These are phyloP conservation scores for Zeuzera pyrina DNA, from an alignment of 2,888 invertebrate genomes.

Conservation along the genomic window DNA sequence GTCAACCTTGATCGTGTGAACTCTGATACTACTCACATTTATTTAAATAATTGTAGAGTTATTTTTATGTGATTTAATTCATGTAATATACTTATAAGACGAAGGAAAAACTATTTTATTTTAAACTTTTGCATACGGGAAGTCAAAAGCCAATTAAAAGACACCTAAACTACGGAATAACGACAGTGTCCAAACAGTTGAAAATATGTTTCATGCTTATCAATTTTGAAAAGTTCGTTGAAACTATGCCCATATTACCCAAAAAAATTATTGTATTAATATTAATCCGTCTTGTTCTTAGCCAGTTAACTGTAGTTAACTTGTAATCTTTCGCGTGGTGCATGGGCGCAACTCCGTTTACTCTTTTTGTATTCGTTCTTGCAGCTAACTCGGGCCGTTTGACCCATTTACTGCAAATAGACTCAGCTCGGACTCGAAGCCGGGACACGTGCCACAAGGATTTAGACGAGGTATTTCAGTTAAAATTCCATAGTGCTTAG, in stretches of 20 bases:
- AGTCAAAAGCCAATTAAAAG: no score
- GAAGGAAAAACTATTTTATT: no score
- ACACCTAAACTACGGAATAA: no score
- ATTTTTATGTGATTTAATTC: neutral
- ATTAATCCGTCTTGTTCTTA: neutral
- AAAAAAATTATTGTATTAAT: neutral
- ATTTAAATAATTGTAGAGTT: slow-evolving; percentile 7
- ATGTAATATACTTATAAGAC: no score
- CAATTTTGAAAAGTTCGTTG: no score
- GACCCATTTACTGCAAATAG: slow-evolving; percentile 70
- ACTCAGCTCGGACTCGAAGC: slow-evolving; percentile 46
- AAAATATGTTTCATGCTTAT: no score
- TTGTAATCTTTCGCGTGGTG: slow-evolving; percentile 10
- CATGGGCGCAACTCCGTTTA: slow-evolving; percentile 41
- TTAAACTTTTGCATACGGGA: no score
- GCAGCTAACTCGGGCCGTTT: slow-evolving; percentile 65
- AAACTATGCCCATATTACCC: neutral
- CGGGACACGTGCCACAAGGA: slow-evolving; percentile 48
- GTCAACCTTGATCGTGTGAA: slow-evolving; percentile 44
- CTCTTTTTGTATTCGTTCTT: slow-evolving; percentile 72
- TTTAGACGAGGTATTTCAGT: no score
- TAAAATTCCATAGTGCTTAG: no score
- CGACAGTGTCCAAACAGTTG: no score
- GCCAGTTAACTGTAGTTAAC: neutral
- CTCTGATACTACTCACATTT: slow-evolving; percentile 18